A percentile compares a stretch with the other conserved stretches of the same genome.
Conservation (phyloP, 2,113 vertebrate species). For the Rafetus swinhoei region DNA sequence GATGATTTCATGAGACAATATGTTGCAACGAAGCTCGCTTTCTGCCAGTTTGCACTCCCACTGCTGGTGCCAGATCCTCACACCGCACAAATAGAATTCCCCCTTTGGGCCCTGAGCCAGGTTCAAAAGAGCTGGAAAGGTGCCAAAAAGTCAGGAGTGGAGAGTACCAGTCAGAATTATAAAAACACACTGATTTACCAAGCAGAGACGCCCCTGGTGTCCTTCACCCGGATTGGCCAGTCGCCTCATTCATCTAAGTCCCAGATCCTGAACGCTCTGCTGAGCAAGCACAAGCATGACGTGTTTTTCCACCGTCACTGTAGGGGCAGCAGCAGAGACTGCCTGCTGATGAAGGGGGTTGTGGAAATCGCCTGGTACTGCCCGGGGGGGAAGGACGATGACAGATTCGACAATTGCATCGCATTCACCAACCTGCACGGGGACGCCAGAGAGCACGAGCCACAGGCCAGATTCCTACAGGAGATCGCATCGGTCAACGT, state of each 20-base stretch:
- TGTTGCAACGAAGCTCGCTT: conserved; percentile 76
- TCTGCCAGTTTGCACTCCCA: conserved; percentile 81
- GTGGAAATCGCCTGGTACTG: conserved; percentile 82
- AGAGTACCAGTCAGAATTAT: conserved; percentile 27
- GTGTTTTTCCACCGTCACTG: conserved; percentile 80
- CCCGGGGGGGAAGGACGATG: conserved; percentile 69
- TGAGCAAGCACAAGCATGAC: conserved; percentile 76
- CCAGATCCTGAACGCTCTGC: conserved; percentile 76
- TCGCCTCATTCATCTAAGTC: conserved; percentile 77
- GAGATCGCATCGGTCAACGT: conserved; percentile 76
- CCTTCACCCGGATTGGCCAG: conserved; percentile 77
- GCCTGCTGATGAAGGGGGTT: conserved; percentile 77
- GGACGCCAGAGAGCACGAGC: conserved; percentile 57
- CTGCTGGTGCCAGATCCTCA: conserved; percentile 75
- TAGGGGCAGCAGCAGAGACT: conserved; percentile 68
- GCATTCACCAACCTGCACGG: conserved; percentile 80
- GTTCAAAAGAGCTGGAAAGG: conserved; percentile 77
- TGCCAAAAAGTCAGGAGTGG: not conserved
- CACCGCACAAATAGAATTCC: conserved; percentile 68
- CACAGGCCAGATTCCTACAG: conserved; percentile 70
- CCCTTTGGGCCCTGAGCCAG: conserved; percentile 76
- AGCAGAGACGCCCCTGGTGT: conserved; percentile 69
- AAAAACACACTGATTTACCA: conserved; percentile 54
- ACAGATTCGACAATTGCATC: conserved; percentile 76
- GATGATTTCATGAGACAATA: conserved; percentile 75